phyloP scores from a whole-genome alignment of 2,888 invertebrate species.

The Mythimna impura region DNA sequence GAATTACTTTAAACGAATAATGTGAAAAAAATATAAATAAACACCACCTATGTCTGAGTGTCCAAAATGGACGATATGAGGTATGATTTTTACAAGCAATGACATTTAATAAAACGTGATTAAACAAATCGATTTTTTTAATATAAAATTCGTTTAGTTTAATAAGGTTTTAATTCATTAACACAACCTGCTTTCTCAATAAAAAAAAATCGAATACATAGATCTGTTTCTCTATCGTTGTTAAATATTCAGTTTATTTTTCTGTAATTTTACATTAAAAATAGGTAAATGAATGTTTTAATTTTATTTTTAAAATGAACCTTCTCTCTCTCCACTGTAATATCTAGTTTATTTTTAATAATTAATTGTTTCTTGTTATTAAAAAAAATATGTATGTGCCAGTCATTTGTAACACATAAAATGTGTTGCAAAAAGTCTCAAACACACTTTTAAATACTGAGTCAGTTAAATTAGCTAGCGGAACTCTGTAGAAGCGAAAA shows the following conservation, averaged over 20 bases:
- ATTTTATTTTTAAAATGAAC: constrained; percentile 9
- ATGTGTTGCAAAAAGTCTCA: constrained; percentile 13
- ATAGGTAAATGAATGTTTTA: constrained; percentile 13
- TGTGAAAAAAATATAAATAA: background rate
- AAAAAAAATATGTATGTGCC: background rate
- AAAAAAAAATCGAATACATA: constrained; percentile 8
- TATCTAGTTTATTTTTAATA: background rate
- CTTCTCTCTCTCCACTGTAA: constrained; percentile 5
- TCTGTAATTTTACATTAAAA: constrained; percentile 26
- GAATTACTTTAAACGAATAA: background rate
- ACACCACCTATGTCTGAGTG: background rate
- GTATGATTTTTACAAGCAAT: background rate
- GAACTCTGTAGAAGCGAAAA: background rate
- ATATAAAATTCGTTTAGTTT: constrained; percentile 15
- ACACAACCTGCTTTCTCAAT: background rate
- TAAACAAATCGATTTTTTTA: constrained; percentile 20
- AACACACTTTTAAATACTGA: background rate
- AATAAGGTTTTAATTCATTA: background rate
- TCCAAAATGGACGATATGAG: background rate
- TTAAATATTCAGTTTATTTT: constrained; percentile 28
- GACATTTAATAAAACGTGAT: background rate
- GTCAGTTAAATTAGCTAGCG: background rate
- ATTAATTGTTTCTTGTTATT: background rate
- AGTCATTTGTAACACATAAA: background rate
- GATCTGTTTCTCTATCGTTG: constrained; percentile 30